phyloP scores from a whole-genome alignment of 2,797 vertebrate species.

The Manis pentadactyla region DNA sequence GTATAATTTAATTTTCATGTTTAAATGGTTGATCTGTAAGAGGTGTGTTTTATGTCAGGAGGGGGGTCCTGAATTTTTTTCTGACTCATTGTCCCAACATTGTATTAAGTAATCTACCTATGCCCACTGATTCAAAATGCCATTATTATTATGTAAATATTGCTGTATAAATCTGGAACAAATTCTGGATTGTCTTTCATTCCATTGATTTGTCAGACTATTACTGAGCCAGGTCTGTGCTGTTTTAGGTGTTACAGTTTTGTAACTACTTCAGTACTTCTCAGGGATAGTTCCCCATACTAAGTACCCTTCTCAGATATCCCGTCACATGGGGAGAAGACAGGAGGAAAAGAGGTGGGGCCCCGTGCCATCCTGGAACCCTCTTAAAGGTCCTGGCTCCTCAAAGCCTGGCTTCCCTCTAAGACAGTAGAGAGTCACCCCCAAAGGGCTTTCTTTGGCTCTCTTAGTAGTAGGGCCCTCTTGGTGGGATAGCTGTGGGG shows the following conservation, averaged over 20 bases:
- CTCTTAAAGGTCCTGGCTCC: neutral
- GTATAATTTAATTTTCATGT: slow-evolving; percentile 1
- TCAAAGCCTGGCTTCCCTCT: rapidly evolving
- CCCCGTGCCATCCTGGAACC: neutral
- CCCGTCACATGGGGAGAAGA: neutral
- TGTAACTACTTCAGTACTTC: neutral
- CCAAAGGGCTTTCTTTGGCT: neutral
- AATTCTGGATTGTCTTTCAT: neutral
- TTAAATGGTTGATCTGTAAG: neutral
- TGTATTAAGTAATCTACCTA: neutral
- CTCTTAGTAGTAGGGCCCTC: neutral
- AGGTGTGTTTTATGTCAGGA: neutral
- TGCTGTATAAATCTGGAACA: neutral
- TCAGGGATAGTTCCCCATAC: neutral
- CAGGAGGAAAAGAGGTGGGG: neutral
- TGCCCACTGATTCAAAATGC: neutral
- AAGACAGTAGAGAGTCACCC: neutral
- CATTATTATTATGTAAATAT: neutral
- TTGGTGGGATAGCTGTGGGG: neutral
- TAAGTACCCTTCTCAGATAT: neutral
- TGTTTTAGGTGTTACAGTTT: neutral
- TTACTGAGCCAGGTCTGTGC: neutral
- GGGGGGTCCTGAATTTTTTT: neutral
- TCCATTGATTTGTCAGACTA: neutral
- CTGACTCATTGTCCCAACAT: neutral